Evolutionary conservation across 2,888 invertebrate genomes (phyloP).

Genomic region (Leptinotarsa juncta): DNA sequence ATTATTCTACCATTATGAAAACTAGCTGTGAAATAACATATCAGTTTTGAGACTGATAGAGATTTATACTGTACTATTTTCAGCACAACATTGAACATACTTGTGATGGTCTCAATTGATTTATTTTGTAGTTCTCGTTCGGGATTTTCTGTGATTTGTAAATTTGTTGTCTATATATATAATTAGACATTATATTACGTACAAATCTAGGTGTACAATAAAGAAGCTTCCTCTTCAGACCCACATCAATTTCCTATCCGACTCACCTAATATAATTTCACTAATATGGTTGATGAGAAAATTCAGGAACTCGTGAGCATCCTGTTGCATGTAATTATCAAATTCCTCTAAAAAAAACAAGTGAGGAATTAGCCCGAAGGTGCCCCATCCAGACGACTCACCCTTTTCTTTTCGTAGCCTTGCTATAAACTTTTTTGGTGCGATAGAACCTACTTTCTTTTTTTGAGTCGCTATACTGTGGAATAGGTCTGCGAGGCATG

Average conservation of each 20-base stretch:
- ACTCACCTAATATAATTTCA: conserved; percentile 93
- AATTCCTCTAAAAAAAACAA: conserved; percentile 86
- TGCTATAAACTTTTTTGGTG: conserved; percentile 99
- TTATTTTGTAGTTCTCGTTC: too few relatives aligned
- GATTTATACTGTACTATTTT: too few relatives aligned
- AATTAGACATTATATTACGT: not conserved
- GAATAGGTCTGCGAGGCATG: conserved; percentile 98
- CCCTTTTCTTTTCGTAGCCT: conserved; percentile 98
- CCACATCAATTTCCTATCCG: not conserved
- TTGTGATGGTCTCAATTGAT: too few relatives aligned
- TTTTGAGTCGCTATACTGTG: conserved; percentile 99
- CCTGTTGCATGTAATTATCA: conserved; percentile 99
- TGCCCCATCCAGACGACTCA: conserved; percentile 57
- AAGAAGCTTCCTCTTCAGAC: not conserved
- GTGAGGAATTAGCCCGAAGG: not conserved
- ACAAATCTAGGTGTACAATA: not conserved
- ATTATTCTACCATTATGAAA: too few relatives aligned
- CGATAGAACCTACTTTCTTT: conserved; percentile 98
- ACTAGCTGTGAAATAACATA: too few relatives aligned
- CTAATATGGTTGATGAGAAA: conserved; percentile 98
- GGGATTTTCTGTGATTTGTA: too few relatives aligned
- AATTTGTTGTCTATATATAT: not conserved
- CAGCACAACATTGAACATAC: too few relatives aligned
- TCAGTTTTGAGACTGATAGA: too few relatives aligned
- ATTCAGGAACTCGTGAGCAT: conserved; percentile 99